A percentile compares a stretch with the other conserved stretches of the same genome.
Evolutionary conservation across 2,797 vertebrate genomes (phyloP).

Genomic region (Tauraco hartlaubi): DNA sequence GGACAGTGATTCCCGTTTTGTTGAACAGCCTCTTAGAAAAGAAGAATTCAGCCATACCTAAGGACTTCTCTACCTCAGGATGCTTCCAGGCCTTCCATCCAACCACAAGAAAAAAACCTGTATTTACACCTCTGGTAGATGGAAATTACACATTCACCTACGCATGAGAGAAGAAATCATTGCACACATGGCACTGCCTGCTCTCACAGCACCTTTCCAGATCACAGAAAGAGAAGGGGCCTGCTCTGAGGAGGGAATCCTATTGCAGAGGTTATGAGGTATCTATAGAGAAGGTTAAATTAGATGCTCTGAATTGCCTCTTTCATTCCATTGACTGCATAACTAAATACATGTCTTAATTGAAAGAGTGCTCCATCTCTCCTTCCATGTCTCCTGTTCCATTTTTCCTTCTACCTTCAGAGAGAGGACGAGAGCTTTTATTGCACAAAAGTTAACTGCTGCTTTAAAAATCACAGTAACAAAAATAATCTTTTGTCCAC

Average conservation of each 20-base stretch:
- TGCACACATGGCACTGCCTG: neutral
- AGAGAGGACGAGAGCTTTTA: neutral
- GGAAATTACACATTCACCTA: neutral
- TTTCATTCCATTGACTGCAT: neutral
- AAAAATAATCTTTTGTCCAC: neutral
- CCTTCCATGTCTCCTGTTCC: neutral
- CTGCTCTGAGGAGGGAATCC: neutral
- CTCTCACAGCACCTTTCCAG: neutral
- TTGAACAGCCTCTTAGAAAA: neutral
- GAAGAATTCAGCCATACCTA: neutral
- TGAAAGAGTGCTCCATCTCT: neutral
- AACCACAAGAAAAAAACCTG: neutral
- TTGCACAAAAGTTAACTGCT: neutral
- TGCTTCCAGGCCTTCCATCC: neutral
- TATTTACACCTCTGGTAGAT: neutral
- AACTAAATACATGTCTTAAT: neutral
- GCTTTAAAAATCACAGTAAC: neutral
- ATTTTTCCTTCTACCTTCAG: neutral
- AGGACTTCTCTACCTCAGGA: neutral
- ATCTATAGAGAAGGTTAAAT: neutral
- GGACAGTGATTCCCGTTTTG: neutral
- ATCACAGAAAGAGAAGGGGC: neutral
- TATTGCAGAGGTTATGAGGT: neutral
- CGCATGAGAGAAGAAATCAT: neutral
- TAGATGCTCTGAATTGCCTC: neutral